Evolutionary conservation across 2,888 invertebrate genomes (phyloP).

Genomic region (Mamestra brassicae): DNA sequence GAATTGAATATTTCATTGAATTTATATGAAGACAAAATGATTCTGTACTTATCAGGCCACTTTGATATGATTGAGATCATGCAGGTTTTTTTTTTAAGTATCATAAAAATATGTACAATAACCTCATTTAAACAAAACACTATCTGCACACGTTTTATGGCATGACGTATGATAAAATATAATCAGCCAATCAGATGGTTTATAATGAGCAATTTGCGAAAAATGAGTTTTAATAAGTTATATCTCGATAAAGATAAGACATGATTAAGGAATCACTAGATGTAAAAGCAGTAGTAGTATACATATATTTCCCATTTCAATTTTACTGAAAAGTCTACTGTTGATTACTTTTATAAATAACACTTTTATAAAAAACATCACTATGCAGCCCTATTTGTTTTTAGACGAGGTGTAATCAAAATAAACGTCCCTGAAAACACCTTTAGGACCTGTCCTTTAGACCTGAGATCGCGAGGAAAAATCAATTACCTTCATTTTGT

Average conservation of each 20-base stretch:
- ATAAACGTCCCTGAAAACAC: too few relatives aligned
- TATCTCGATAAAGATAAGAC: background rate
- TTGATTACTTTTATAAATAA: background rate
- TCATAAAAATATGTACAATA: background rate
- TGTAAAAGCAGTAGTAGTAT: background rate
- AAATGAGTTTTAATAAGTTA: background rate
- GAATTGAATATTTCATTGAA: too few relatives aligned
- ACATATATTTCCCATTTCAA: background rate
- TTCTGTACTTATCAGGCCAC: background rate
- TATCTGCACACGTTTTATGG: background rate
- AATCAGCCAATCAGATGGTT: slow-evolving; percentile 1
- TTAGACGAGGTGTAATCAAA: too few relatives aligned
- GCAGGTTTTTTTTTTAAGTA: background rate
- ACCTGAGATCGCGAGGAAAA: too few relatives aligned
- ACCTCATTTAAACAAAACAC: background rate
- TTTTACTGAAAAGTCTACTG: background rate
- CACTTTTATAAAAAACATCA: too few relatives aligned
- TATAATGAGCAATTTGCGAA: background rate
- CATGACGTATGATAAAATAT: slow-evolving; percentile 24
- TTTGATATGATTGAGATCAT: background rate
- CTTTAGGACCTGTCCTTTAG: too few relatives aligned
- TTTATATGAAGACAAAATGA: background rate
- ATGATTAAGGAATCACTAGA: background rate
- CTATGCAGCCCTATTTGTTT: background rate
- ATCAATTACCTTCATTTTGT: too few relatives aligned